Conservation (phyloP, 1,140 invertebrate genomes). For the Panulirus ornatus region DNA sequence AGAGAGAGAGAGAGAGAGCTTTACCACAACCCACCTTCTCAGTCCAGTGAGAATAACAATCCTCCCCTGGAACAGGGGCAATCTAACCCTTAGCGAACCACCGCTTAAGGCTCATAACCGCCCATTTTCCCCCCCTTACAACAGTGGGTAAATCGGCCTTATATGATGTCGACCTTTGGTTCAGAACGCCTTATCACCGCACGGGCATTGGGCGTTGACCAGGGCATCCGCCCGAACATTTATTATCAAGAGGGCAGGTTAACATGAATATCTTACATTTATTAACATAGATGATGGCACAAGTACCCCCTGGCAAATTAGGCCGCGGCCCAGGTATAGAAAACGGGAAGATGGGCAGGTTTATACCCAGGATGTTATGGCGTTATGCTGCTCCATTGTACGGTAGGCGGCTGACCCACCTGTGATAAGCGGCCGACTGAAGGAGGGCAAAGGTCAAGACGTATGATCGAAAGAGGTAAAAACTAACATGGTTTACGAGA, state of each 20-base stretch:
- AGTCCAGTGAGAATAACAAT: conserved; percentile 38
- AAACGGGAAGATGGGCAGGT: neutral
- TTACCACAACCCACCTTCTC: neutral
- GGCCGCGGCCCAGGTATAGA: conserved; percentile 5
- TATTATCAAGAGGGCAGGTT: conserved; percentile 64
- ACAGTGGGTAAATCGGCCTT: conserved; percentile 35
- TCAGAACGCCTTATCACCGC: conserved; percentile 26
- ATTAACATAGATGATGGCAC: conserved; percentile 73
- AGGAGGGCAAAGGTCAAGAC: too few relatives aligned
- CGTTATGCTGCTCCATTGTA: too few relatives aligned
- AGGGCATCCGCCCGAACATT: conserved; percentile 66
- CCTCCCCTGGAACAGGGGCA: neutral
- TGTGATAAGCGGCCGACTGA: too few relatives aligned
- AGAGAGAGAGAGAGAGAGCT: neutral
- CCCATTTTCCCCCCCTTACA: conserved; percentile 28
- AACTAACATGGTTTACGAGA: too few relatives aligned
- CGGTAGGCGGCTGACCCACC: too few relatives aligned
- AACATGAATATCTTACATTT: conserved; percentile 71
- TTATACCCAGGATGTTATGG: neutral
- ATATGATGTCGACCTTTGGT: neutral
- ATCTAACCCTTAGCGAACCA: conserved; percentile 35
- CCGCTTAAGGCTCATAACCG: conserved; percentile 50
- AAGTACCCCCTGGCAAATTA: conserved; percentile 68
- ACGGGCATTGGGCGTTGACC: conserved; percentile 48
- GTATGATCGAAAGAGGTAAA: too few relatives aligned